Evolutionary conservation across 2,888 invertebrate species (phyloP), one percentile per base, ranked within the genome.

Genomic region (Tholera decimalis): DNA sequence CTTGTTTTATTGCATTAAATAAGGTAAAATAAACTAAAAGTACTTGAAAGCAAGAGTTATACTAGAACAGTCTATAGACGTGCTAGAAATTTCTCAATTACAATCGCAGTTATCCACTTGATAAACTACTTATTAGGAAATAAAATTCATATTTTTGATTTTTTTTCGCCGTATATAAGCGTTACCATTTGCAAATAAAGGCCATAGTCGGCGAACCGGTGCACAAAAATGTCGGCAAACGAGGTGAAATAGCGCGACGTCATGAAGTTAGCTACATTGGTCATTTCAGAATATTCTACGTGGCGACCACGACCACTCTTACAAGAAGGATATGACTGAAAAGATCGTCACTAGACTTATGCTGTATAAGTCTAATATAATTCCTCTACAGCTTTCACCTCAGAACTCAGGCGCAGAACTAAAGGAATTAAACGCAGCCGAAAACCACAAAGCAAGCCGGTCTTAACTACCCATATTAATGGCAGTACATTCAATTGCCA

Each of bases 1-100:
- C 71, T 73, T 66, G 65, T 63, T 62, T 75, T 71, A 67, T 71
- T 66, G 56, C 55, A 49, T 54, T 24, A 33, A 59, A 71, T 74
- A 47, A 58, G 61, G 60, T 60, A 46, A 60, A 60, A 47, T 67
- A 24, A 41, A 46, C 46, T 41, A 15, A 22, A 26, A 47, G 37
- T 46, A 39, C 30, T 33, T 6, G n/a, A 41, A 67, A 35, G 20
- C 11, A 46, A 57, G 33, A 22, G 18, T 65, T 20, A 30, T 47
- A 24, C 22, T 33, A 5, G 15, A 63, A 22, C 35, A 26, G n/a
- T n/a, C n/a, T n/a, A n/a, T n/a, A n/a, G n/a, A 35, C 35, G 15
- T 49, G 33, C 3, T 1, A 15, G 18, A 58, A 57, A 66, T 41
- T 49, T 26, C 56, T 57, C 33, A 15, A 49, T 65, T 43, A 49